These are phyloP conservation scores for Psilopsiagon aymara DNA, from an alignment of 2,113 vertebrate species.

Conservation along the genomic window DNA sequence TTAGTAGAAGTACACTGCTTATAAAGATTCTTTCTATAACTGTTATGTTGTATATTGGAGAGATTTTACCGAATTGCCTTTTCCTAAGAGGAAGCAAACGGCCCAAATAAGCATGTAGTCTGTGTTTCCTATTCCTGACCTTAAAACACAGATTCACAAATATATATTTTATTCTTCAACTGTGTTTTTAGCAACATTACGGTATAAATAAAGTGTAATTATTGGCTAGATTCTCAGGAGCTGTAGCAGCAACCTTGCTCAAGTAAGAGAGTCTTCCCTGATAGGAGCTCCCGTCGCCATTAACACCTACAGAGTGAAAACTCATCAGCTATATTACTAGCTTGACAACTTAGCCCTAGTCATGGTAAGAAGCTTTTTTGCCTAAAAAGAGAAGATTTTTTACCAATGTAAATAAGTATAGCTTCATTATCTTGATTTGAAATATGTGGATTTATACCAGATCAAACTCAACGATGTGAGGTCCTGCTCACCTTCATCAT, in stretches of 20 bases:
- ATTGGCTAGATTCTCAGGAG: background rate
- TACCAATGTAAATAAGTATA: background rate
- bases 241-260: background rate
- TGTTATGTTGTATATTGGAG: background rate
- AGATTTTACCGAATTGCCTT: background rate
- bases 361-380: slow-evolving; percentile 5
- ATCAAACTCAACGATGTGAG: background rate
- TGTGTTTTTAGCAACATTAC: background rate
- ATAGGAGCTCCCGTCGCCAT: fast-evolving
- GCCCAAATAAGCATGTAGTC: background rate
- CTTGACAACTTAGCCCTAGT: background rate
- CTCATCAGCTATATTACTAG: background rate
- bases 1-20: background rate
- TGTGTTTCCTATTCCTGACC: background rate
- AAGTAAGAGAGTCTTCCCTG: background rate
- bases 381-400: slow-evolving; percentile 43
- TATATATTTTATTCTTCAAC: background rate
- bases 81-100: background rate
- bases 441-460: background rate
- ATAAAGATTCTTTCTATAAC: background rate
- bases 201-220: background rate
- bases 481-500: background rate
- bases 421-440: background rate
- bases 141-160: background rate
- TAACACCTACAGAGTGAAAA: background rate